Percentiles rank a stretch among this genome's conserved stretches.
phyloP scores from a whole-genome alignment of 2,888 invertebrate genomes.

The Cataglyphis cursor region DNA sequence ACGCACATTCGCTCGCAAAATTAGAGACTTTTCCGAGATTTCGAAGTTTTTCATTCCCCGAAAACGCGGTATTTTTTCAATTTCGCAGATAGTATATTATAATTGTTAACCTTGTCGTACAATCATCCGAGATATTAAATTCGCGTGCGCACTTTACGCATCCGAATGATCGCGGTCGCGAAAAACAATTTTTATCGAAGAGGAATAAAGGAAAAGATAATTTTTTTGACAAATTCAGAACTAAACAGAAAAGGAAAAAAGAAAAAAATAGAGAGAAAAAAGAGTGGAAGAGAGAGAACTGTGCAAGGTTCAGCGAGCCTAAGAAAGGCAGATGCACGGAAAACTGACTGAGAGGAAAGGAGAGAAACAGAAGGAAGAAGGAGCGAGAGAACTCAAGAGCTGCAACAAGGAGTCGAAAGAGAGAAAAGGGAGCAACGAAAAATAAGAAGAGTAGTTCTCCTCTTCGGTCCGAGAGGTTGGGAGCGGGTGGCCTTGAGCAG shows the following conservation, averaged over 20 bases:
- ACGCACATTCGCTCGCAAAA: constrained; percentile 21
- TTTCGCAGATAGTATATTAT: background rate
- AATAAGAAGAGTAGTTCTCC: constrained; percentile 79
- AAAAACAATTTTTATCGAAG: constrained; percentile 40
- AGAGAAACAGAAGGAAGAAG: constrained; percentile 58
- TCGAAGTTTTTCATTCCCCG: background rate
- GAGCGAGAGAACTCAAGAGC: constrained; percentile 39
- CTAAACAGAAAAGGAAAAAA: constrained; percentile 12
- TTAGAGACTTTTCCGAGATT: background rate
- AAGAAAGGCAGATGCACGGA: constrained; percentile 57
- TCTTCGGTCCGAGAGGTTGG: constrained; percentile 78
- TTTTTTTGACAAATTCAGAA: constrained; percentile 4
- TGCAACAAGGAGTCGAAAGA: constrained; percentile 62
- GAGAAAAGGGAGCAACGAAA: constrained; percentile 77
- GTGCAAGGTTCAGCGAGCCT: constrained; percentile 34
- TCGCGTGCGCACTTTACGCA: background rate
- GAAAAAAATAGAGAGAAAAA: constrained; percentile 55
- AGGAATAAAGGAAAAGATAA: constrained; percentile 33
- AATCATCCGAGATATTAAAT: background rate
- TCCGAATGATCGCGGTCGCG: background rate
- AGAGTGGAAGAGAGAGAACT: constrained; percentile 46
- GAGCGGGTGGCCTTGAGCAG: constrained; percentile 86
- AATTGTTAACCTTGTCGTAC: too few species aligned
- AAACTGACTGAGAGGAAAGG: constrained; percentile 61
- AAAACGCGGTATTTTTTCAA: background rate